Conservation (phyloP, 2,888 invertebrate species). For the Zele albiditarsus region DNA sequence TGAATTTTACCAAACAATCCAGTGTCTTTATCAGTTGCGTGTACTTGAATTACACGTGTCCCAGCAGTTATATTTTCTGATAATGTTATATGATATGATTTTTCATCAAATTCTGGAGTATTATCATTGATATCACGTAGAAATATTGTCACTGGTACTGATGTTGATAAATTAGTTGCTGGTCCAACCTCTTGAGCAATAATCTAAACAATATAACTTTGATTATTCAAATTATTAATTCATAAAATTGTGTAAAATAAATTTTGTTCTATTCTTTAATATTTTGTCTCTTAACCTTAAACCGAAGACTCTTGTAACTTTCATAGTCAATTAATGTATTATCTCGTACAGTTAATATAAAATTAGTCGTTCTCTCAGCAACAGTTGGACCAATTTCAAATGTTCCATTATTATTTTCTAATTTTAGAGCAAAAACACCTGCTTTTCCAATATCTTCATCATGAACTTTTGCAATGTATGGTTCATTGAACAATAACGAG, state of each 20-base stretch:
- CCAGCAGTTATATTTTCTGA: constrained; percentile 88
- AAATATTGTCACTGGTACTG: constrained; percentile 85
- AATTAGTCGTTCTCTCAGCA: constrained; percentile 85
- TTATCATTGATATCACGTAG: constrained; percentile 93
- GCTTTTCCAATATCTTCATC: constrained; percentile 88
- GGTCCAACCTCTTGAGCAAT: constrained; percentile 88
- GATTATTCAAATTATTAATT: background rate
- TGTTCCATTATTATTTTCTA: constrained; percentile 88
- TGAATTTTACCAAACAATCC: constrained; percentile 85
- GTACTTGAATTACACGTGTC: constrained; percentile 81
- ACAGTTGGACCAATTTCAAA: constrained; percentile 91
- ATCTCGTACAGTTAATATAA: constrained; percentile 88
- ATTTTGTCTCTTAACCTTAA: constrained; percentile 79
- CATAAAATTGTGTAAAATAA: background rate
- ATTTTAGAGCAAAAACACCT: constrained; percentile 85
- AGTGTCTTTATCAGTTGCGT: constrained; percentile 88
- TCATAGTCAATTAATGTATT: constrained; percentile 90
- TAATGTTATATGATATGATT: constrained; percentile 83
- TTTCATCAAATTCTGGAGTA: constrained; percentile 84
- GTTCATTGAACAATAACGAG: constrained; percentile 81
- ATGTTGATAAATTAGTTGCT: constrained; percentile 82
- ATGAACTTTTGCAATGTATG: constrained; percentile 82
- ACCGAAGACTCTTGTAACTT: constrained; percentile 81
- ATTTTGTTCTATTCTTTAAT: background rate
- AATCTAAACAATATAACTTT: constrained; percentile 74